phyloP scores from a whole-genome alignment of 2,888 invertebrate genomes.

The Lasioglossum lativentre region DNA sequence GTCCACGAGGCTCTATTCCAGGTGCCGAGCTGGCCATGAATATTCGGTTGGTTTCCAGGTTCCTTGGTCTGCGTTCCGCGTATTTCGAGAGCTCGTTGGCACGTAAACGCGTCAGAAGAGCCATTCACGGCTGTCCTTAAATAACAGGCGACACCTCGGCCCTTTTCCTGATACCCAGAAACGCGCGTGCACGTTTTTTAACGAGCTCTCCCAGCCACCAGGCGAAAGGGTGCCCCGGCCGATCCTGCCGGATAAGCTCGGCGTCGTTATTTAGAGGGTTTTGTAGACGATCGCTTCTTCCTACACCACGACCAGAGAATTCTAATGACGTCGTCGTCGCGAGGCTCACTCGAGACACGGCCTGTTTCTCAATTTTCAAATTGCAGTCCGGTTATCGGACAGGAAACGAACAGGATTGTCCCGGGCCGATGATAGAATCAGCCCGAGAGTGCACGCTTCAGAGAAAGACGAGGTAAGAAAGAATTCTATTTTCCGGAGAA shows the following conservation, averaged over 20 bases:
- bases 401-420: slow-evolving; percentile 29
- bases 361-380: slow-evolving; percentile 53
- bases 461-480: not conserved
- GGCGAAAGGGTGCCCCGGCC: slow-evolving; percentile 59
- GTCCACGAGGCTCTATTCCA: not conserved
- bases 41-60: not conserved
- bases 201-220: slow-evolving; percentile 29
- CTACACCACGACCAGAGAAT: slow-evolving; percentile 77
- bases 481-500: not conserved
- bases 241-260: slow-evolving; percentile 65
- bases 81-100: not conserved
- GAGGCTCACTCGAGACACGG: slow-evolving; percentile 62
- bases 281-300: slow-evolving; percentile 76
- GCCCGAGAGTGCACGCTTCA: not conserved
- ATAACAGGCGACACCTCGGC: slow-evolving; percentile 48
- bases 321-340: slow-evolving; percentile 75
- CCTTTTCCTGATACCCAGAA: slow-evolving; percentile 12
- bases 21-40: not conserved
- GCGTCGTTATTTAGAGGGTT: slow-evolving; percentile 74
- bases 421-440: slow-evolving; percentile 18
- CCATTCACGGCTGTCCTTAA: slow-evolving; percentile 38
- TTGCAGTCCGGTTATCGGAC: slow-evolving; percentile 28
- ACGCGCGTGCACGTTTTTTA: slow-evolving; percentile 35
- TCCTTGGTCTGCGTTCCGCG: not conserved
- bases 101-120: slow-evolving; percentile 33